Evolutionary conservation across 1,140 invertebrate genomes (phyloP), one percentile per base, ranked within the genome.

Genomic region (Papilio aristodemus): DNA sequence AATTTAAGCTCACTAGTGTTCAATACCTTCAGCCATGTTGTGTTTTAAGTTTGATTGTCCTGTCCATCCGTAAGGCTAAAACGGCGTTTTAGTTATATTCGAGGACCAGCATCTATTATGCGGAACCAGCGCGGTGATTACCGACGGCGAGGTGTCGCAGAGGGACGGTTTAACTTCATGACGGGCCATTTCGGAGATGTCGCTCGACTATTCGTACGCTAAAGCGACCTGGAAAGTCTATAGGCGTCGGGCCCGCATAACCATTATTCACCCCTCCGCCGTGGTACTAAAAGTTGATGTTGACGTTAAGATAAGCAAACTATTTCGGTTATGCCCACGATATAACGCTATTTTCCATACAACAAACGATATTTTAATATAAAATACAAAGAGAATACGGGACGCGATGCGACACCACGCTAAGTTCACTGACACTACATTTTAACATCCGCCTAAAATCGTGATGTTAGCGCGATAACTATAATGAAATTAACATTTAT

Each of bases 111-210:
- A 62, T 38, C n/a, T 38, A 38, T 62, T 62, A 22, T 39, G 14
- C 32, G 59, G 67, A 68, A 50, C 50, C 57, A 57, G 71, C 71
- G 67, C 63, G 60, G 74, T 69, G 74, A 76, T 76, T 70, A 70
- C 68, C 38, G 50, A n/a, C 41, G 71, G 54, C n/a, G 36, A 63
- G 25, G 70, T 62, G 7, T n/a, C 32, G 32, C 59, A 11, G 59
- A 32, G 59, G 59, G 27, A 62, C 32, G 59, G 27, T 62, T 62
- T 62, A 62, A 36, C 59, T 19, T 37, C 14, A 62, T 36, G 59
- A 62, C 36, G 36, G 62, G 59, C 71, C 66, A 70, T 75, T 72
- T 72, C 38, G 38, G 69, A 75, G 66, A 75, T 75, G 69, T 67
- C 46, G 62, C 63, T 69, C 67, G 32, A 62, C 58, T 59, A 43